A percentile compares a stretch with the other conserved stretches of the same genome.
These are phyloP conservation scores for Ephestia elutella DNA, from an alignment of 1,140 invertebrate genomes.

Conservation along the genomic window DNA sequence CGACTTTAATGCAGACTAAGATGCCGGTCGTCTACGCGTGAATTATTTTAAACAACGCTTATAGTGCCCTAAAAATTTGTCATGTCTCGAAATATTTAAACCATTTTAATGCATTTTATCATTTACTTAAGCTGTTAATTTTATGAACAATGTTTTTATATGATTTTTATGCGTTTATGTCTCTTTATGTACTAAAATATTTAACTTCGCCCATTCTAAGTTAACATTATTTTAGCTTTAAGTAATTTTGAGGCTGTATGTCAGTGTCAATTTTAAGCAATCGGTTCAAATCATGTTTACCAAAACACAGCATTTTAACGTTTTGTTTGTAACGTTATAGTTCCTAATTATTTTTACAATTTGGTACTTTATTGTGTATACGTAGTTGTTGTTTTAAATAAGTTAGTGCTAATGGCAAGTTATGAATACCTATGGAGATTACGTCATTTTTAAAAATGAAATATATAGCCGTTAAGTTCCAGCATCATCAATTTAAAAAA, in stretches of 20 bases:
- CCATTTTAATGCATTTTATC: neutral
- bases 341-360: slow-evolving; percentile 4
- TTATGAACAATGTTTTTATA: neutral
- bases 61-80: neutral
- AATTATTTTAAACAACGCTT: neutral
- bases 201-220: slow-evolving; percentile 54
- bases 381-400: neutral
- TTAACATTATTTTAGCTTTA: slow-evolving; percentile 59
- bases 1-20: slow-evolving; percentile 3
- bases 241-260: slow-evolving; percentile 23
- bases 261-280: slow-evolving; percentile 2
- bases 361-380: slow-evolving; percentile 7
- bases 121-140: neutral
- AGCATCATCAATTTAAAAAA: no score
- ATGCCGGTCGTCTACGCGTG: no score
- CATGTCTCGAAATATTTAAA: neutral
- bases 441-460: neutral
- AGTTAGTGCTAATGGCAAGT: neutral
- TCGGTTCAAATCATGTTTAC: slow-evolving; percentile 3
- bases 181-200: slow-evolving; percentile 43
- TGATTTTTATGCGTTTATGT: neutral
- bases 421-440: neutral
- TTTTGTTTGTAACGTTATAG: slow-evolving; percentile 1
- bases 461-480: no score
- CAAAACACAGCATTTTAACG: slow-evolving; percentile 3